Evolutionary conservation across 2,797 vertebrate genomes (phyloP).

Genomic region (Champsocephalus gunnari): DNA sequence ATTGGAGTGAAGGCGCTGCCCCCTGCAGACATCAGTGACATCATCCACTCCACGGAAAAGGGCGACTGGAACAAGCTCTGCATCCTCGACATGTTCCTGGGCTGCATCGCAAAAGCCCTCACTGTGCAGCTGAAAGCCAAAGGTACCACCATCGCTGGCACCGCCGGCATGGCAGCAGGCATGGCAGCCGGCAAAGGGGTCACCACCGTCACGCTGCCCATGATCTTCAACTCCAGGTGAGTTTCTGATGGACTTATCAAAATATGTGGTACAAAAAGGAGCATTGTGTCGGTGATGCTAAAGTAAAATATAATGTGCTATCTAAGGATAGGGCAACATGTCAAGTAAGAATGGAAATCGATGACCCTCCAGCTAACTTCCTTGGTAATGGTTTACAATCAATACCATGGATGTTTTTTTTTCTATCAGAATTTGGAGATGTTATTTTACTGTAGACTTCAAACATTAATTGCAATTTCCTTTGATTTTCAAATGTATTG

Average conservation of each 20-base stretch:
- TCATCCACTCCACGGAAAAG: conserved; percentile 99
- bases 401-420: too few species aligned
- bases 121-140: conserved; percentile 99
- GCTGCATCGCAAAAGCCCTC: conserved; percentile 98
- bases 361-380: too few species aligned
- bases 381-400: too few species aligned
- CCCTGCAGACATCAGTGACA: conserved; percentile 98
- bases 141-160: conserved; percentile 95
- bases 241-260: conserved; percentile 4
- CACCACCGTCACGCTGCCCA: conserved; percentile 97
- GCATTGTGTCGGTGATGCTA: too few species aligned
- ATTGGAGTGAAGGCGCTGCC: conserved; percentile 97
- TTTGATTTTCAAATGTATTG: conserved; percentile 4
- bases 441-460: not conserved
- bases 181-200: conserved; percentile 96
- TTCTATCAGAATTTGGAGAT: not conserved
- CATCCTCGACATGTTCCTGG: conserved; percentile 99
- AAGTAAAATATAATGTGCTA: too few species aligned
- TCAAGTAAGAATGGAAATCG: too few species aligned
- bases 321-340: too few species aligned
- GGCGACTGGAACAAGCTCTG: conserved; percentile 98
- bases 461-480: not conserved
- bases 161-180: conserved; percentile 92
- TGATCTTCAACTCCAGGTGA: conserved; percentile 99
- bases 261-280: too few species aligned